These are phyloP conservation scores for Bufo gargarizans DNA, from an alignment of 2,113 vertebrate genomes.

Conservation along the genomic window DNA sequence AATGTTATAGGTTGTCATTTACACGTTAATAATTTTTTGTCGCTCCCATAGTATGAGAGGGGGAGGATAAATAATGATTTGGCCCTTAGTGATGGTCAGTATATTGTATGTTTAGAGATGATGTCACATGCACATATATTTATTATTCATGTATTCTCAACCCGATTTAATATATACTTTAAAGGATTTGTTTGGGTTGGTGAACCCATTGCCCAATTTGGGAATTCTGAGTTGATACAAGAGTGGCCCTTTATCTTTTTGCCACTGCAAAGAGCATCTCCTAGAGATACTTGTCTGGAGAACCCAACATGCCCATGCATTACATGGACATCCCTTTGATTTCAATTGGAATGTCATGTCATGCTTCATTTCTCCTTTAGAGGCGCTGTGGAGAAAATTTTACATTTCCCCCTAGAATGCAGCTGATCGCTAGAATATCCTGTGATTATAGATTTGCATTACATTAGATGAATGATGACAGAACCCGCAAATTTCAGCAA, in stretches of 20 bases:
- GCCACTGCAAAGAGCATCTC: background rate
- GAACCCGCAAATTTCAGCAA: too few species aligned
- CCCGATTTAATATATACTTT: background rate
- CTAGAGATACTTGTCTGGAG: background rate
- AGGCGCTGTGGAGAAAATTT: background rate
- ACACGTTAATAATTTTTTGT: too few species aligned
- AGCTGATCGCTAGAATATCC: background rate
- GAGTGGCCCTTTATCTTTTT: background rate
- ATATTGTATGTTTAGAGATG: background rate
- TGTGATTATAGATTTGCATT: background rate
- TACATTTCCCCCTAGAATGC: background rate
- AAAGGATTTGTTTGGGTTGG: background rate
- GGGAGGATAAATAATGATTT: too few species aligned
- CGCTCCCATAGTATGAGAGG: too few species aligned
- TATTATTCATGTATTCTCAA: background rate
- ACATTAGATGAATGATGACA: too few species aligned
- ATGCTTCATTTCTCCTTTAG: background rate
- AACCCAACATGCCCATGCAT: background rate
- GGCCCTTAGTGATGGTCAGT: too few species aligned
- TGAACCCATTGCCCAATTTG: background rate
- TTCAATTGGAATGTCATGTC: background rate
- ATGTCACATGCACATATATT: background rate
- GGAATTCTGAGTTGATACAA: background rate
- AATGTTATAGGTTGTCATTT: too few species aligned
- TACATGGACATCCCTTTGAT: background rate